Evolutionary conservation across 1,140 invertebrate species (phyloP).

Genomic region (Apolygus lucorum): DNA sequence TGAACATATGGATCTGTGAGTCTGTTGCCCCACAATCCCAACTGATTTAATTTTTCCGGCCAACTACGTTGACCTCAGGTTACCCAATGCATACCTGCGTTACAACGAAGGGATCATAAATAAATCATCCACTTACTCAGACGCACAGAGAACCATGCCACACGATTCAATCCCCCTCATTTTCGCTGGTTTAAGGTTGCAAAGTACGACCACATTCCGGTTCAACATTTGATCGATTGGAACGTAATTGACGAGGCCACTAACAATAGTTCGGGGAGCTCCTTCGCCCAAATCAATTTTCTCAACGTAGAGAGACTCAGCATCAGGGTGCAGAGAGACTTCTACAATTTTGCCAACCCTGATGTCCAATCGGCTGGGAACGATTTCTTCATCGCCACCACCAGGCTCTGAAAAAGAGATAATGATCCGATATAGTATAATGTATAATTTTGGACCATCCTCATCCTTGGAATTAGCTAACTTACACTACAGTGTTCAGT

Average conservation of each 20-base stretch:
- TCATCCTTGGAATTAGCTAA: too few relatives aligned
- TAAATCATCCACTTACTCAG: constrained; percentile 63
- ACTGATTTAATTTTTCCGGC: too few relatives aligned
- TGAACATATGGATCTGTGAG: too few relatives aligned
- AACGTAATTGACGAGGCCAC: constrained; percentile 83
- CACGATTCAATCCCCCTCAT: constrained; percentile 82
- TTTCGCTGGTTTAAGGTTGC: constrained; percentile 89
- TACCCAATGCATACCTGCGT: too few relatives aligned
- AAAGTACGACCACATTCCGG: constrained; percentile 77
- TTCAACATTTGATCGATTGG: constrained; percentile 80
- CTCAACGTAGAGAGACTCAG: constrained; percentile 88
- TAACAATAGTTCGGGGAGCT: constrained; percentile 61
- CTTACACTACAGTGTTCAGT: too few relatives aligned
- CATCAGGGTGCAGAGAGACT: constrained; percentile 88
- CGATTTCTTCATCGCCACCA: constrained; percentile 50
- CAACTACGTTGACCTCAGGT: too few relatives aligned
- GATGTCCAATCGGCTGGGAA: constrained; percentile 72
- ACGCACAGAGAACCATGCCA: constrained; percentile 89
- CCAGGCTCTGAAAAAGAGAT: constrained; percentile 2
- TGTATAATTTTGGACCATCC: too few relatives aligned
- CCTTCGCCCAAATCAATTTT: constrained; percentile 74
- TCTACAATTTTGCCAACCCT: constrained; percentile 86
- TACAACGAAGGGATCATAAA: too few relatives aligned
- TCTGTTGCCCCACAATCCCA: too few relatives aligned
- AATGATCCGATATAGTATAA: too few relatives aligned